phyloP scores from a whole-genome alignment of 2,113 vertebrate genomes.

The Archilochus colubris region DNA sequence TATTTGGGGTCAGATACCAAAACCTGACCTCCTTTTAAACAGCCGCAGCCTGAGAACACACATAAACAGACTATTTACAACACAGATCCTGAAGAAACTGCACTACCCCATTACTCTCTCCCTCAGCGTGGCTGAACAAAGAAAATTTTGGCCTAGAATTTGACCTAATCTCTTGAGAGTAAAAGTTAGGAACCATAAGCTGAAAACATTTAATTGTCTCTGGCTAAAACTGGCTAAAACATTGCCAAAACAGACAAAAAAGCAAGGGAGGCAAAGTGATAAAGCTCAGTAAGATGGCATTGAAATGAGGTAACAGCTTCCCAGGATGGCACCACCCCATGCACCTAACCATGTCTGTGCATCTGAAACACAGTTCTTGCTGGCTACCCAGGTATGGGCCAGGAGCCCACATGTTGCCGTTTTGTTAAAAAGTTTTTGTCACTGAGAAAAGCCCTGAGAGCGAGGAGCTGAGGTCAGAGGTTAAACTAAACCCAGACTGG shows the following conservation, averaged over 20 bases:
- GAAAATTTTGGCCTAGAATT: not conserved
- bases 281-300: not conserved
- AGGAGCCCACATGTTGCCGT: accelerated
- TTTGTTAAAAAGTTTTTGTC: not conserved
- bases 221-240: not conserved
- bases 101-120: not conserved
- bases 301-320: not conserved
- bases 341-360: not conserved
- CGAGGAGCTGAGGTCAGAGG: not conserved
- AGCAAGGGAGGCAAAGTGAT: accelerated
- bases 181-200: not conserved
- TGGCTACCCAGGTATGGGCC: not conserved
- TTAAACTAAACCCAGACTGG: not conserved
- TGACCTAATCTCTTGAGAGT: not conserved
- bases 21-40: constrained; percentile 45
- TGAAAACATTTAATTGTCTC: not conserved
- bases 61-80: not conserved
- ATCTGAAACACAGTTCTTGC: not conserved
- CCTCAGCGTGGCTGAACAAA: not conserved
- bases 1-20: constrained; percentile 57
- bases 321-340: not conserved
- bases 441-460: not conserved
- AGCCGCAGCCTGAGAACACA: not conserved
- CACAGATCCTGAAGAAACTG: not conserved
- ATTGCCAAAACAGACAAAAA: not conserved